Evolutionary conservation across 2,113 vertebrate genomes (phyloP).

Genomic region (Anguilla rostrata): DNA sequence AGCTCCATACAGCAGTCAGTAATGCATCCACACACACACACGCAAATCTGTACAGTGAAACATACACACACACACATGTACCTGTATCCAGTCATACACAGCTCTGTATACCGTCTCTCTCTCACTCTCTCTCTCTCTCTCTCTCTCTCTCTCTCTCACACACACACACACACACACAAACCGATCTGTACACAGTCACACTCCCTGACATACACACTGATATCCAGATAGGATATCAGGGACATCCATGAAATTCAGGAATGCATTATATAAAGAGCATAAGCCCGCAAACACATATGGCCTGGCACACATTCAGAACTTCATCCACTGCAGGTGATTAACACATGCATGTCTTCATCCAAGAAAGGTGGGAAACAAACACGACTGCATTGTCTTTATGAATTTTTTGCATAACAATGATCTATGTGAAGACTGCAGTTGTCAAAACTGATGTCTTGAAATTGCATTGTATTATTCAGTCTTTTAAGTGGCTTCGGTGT

Average conservation of each 20-base stretch:
- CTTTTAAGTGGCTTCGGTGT: no score
- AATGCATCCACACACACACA: not conserved
- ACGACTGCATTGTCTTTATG: no score
- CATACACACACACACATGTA: not conserved
- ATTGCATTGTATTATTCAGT: no score
- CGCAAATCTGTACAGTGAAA: not conserved
- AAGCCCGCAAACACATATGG: no score
- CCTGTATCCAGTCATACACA: not conserved
- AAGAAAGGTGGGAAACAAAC: not conserved
- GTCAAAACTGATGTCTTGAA: no score
- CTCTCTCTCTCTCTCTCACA: not conserved
- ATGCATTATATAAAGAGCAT: no score
- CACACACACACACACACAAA: conserved; percentile 8
- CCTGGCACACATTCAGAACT: not conserved
- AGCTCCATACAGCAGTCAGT: not conserved
- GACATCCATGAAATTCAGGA: no score
- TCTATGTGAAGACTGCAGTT: no score
- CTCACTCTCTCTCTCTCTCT: not conserved
- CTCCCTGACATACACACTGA: no score
- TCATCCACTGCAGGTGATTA: not conserved
- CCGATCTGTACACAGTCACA: not conserved
- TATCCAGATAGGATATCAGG: no score
- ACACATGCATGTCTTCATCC: not conserved
- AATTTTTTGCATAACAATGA: no score
- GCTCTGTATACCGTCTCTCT: not conserved